Evolutionary conservation across 1,140 invertebrate genomes (phyloP).

Genomic region (Stratiolaelaps scimitus): DNA sequence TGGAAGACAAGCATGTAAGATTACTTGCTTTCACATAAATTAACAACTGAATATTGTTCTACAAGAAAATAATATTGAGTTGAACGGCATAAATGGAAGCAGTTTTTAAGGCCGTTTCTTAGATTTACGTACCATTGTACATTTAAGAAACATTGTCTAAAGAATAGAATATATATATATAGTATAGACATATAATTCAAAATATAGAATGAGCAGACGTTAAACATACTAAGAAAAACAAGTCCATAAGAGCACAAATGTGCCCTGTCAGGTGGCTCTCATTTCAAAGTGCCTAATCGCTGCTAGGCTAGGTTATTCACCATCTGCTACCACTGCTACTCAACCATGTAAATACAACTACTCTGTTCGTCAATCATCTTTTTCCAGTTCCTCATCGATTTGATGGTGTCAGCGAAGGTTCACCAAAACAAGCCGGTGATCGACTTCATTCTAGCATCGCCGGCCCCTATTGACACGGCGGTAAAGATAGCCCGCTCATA

Average conservation of each 20-base stretch:
- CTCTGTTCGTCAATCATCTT: constrained; percentile 32
- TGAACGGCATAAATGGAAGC: constrained; percentile 30
- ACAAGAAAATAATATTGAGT: constrained; percentile 1
- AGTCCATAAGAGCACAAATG: not conserved
- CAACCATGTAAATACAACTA: too few relatives aligned
- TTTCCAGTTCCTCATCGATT: constrained; percentile 83
- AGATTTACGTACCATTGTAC: too few relatives aligned
- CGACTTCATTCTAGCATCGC: constrained; percentile 88
- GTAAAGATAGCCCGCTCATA: constrained; percentile 79
- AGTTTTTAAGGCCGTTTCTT: not conserved
- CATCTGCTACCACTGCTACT: too few relatives aligned
- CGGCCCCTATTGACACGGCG: constrained; percentile 92
- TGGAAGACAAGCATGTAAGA: constrained; percentile 79
- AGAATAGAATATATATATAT: too few relatives aligned
- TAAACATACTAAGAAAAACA: constrained; percentile 11
- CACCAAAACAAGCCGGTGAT: constrained; percentile 89
- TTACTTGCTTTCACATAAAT: not conserved
- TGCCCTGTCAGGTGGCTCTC: too few relatives aligned
- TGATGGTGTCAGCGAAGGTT: constrained; percentile 96
- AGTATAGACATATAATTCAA: too few relatives aligned
- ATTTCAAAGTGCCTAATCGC: too few relatives aligned
- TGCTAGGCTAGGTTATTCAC: too few relatives aligned
- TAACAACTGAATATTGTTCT: not conserved
- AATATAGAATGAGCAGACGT: too few relatives aligned
- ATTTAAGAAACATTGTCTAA: too few relatives aligned